Conservation (phyloP, 2,113 vertebrate genomes). For the Kryptolebias marmoratus region DNA sequence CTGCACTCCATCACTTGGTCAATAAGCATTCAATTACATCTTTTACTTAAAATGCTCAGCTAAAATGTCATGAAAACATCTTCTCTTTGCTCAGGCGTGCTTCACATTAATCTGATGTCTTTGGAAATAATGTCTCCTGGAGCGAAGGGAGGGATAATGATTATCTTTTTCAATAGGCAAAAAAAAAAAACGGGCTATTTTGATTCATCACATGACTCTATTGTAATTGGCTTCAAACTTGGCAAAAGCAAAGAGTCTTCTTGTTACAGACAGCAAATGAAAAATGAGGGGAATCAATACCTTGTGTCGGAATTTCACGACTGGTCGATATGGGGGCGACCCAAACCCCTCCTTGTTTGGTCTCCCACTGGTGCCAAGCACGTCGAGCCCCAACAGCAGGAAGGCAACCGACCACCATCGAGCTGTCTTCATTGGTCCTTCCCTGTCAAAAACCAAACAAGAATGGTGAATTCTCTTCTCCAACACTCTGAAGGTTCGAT, state of each 20-base stretch:
- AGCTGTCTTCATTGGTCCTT: slow-evolving; percentile 75
- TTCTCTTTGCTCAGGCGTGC: slow-evolving; percentile 31
- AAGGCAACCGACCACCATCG: slow-evolving; percentile 66
- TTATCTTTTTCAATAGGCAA: slow-evolving; percentile 44
- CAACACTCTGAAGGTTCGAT: slow-evolving; percentile 36
- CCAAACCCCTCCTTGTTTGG: slow-evolving; percentile 71
- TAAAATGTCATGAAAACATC: slow-evolving; percentile 31
- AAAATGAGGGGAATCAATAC: slow-evolving; percentile 73
- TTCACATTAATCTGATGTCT: slow-evolving; percentile 37
- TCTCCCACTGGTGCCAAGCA: slow-evolving; percentile 61
- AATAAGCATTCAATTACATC: slow-evolving; percentile 36
- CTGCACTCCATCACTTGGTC: slow-evolving; percentile 12
- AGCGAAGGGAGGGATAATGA: slow-evolving; percentile 48
- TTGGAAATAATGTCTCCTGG: slow-evolving; percentile 50
- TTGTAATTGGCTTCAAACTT: slow-evolving; percentile 62
- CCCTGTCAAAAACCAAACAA: slow-evolving; percentile 70
- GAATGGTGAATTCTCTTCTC: slow-evolving; percentile 46
- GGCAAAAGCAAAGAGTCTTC: slow-evolving; percentile 31
- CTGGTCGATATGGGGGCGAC: slow-evolving; percentile 74
- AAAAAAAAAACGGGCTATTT: slow-evolving; percentile 38
- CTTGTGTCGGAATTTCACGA: slow-evolving; percentile 84
- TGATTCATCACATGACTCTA: slow-evolving; percentile 10
- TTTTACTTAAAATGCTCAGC: slow-evolving; percentile 32
- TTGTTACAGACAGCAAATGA: slow-evolving; percentile 49
- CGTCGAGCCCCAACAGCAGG: slow-evolving; percentile 68